Conservation (phyloP, 2,888 invertebrate species). For the Melanotus villosus region DNA sequence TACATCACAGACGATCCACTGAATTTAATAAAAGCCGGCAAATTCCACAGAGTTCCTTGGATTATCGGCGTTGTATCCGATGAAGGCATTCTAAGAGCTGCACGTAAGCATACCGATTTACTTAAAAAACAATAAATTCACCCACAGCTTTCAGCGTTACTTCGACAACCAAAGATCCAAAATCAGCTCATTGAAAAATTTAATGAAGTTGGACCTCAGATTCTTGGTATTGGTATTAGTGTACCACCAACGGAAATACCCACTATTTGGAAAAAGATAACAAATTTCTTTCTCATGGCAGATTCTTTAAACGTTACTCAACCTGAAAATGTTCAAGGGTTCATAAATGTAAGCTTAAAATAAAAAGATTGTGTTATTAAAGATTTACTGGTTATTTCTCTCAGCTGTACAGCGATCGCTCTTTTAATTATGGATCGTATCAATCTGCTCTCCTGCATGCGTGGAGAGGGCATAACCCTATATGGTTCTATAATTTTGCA, state of each 20-base stretch:
- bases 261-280: conserved; percentile 46
- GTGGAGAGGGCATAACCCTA: conserved; percentile 60
- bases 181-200: conserved; percentile 57
- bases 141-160: conserved; percentile 54
- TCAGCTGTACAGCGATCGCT: conserved; percentile 70
- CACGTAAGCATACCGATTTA: conserved; percentile 57
- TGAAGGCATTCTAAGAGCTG: conserved; percentile 70
- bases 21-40: conserved; percentile 63
- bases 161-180: conserved; percentile 51
- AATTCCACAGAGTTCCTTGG: conserved; percentile 68
- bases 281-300: conserved; percentile 55
- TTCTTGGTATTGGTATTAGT: conserved; percentile 53
- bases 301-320: conserved; percentile 51
- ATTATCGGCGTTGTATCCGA: conserved; percentile 68
- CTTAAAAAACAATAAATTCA: background rate
- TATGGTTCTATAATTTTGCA: conserved; percentile 70
- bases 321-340: conserved; percentile 55
- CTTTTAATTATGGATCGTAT: conserved; percentile 68
- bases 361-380: background rate
- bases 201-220: conserved; percentile 52
- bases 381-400: conserved; percentile 36
- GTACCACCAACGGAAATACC: conserved; percentile 11
- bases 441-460: conserved; percentile 62
- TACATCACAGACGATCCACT: conserved; percentile 68
- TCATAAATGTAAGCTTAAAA: conserved; percentile 61